Conservation (phyloP, 2,797 vertebrate genomes). For the Rhynchotus rufescens region DNA sequence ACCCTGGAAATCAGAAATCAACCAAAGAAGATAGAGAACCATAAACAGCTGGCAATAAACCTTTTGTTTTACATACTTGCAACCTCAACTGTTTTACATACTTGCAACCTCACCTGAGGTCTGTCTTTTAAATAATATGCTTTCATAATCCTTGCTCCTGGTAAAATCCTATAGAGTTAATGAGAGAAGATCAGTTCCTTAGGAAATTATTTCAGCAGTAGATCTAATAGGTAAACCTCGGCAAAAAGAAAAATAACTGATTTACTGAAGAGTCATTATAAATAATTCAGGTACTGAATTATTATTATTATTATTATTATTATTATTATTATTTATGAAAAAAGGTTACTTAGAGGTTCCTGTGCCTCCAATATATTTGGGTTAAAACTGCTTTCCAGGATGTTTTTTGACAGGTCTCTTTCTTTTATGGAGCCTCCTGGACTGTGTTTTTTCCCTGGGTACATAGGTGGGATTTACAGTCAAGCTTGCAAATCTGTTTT, state of each 20-base stretch:
- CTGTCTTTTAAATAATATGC: neutral
- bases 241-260: neutral
- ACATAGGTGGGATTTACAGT: neutral
- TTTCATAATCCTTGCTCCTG: neutral
- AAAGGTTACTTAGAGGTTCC: neutral
- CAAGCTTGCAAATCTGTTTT: accelerated
- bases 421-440: neutral
- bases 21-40: neutral
- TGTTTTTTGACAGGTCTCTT: neutral
- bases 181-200: neutral
- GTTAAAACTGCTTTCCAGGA: neutral
- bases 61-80: neutral
- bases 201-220: neutral
- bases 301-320: no score
- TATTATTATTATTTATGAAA: no score
- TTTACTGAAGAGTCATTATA: neutral
- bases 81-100: neutral
- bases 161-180: neutral
- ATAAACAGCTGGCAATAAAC: neutral
- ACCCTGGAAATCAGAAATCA: neutral
- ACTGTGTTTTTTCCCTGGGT: neutral
- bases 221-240: neutral
- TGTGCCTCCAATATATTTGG: neutral
- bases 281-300: neutral
- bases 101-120: neutral